Evolutionary conservation across 2,113 vertebrate genomes (phyloP).

Genomic region (Sinocyclocheilus maitianheensis): DNA sequence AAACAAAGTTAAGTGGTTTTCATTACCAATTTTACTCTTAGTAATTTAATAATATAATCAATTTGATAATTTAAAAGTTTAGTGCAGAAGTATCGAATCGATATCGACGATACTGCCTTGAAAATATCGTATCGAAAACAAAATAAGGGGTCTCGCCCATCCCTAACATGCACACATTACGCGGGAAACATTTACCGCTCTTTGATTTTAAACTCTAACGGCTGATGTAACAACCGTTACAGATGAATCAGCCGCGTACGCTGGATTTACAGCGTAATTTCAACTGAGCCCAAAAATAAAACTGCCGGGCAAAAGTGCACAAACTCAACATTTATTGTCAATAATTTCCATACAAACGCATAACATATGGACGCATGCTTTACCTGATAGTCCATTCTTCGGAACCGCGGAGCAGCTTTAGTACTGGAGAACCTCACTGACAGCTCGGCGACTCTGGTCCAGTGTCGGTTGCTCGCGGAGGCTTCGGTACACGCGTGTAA

Average conservation of each 20-base stretch:
- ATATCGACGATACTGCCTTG: too few species aligned
- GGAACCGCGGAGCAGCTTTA: slow-evolving; percentile 72
- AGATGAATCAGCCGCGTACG: background rate
- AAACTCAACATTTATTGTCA: background rate
- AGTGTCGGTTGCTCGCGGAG: slow-evolving; percentile 35
- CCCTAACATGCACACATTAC: background rate
- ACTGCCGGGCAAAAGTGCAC: background rate
- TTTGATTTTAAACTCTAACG: background rate
- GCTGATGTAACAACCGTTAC: slow-evolving; percentile 17
- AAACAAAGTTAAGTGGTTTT: too few species aligned
- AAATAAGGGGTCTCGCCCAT: too few species aligned
- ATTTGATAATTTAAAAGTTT: too few species aligned
- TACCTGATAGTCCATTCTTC: slow-evolving; percentile 90
- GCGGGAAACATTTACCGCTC: background rate
- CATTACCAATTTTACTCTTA: too few species aligned
- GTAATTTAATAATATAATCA: too few species aligned
- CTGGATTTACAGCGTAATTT: too few species aligned
- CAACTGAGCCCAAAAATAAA: background rate
- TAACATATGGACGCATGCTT: background rate
- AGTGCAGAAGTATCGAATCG: too few species aligned
- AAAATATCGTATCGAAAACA: too few species aligned
- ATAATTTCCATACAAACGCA: background rate
- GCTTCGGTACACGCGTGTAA: slow-evolving; percentile 5
- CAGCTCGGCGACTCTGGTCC: slow-evolving; percentile 27
- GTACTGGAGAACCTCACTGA: slow-evolving; percentile 64